Percentiles rank a stretch among this genome's conserved stretches.
These are phyloP conservation scores for Cephus runcator DNA, from an alignment of 2,888 invertebrate species.

Conservation along the genomic window DNA sequence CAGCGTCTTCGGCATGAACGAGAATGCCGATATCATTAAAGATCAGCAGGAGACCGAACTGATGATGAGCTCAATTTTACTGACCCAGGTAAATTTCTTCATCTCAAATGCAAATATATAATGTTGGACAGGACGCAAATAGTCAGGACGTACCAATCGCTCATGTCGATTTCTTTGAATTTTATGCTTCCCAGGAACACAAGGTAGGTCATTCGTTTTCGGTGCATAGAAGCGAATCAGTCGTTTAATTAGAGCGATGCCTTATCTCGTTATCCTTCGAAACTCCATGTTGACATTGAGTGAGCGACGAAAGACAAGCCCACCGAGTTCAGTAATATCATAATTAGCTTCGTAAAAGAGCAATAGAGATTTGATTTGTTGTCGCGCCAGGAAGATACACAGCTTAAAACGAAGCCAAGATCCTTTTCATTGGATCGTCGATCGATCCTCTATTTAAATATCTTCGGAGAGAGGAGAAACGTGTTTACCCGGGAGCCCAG, in stretches of 20 bases:
- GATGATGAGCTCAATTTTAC: slow-evolving; percentile 78
- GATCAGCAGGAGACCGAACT: slow-evolving; percentile 88
- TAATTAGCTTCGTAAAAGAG: neutral
- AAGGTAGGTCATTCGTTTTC: neutral
- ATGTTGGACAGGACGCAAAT: neutral
- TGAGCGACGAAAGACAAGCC: neutral
- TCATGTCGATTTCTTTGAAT: neutral
- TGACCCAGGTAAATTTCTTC: slow-evolving; percentile 75
- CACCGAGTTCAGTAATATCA: neutral
- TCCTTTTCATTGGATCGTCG: neutral
- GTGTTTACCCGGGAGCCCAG: neutral
- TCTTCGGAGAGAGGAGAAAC: neutral
- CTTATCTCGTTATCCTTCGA: neutral
- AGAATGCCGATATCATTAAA: slow-evolving; percentile 92
- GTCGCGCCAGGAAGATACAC: neutral
- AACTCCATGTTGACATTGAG: neutral
- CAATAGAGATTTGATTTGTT: neutral
- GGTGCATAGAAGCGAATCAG: too few relatives aligned
- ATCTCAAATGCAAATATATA: neutral
- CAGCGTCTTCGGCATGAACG: slow-evolving; percentile 89
- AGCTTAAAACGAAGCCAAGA: neutral
- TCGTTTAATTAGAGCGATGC: neutral
- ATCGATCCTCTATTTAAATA: neutral
- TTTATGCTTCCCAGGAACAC: neutral
- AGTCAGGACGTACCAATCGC: neutral